Base-by-base conservation (phyloP, 1,140 invertebrate genomes). In the Drosophila pruinosa region DNA sequence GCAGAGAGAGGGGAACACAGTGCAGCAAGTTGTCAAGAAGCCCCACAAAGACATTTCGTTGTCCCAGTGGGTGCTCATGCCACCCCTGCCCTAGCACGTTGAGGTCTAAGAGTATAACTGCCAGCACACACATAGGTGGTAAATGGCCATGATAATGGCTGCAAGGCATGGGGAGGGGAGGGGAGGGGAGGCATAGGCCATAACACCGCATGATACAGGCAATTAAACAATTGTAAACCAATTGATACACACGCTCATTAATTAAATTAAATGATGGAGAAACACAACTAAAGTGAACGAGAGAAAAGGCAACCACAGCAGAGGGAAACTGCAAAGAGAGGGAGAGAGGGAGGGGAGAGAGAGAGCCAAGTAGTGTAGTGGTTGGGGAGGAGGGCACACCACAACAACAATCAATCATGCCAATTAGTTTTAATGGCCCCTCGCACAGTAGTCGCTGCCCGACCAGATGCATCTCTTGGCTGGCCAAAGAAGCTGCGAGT, bases 171-270 rank as follows among this genome's bases (percentile, higher is more conserved):
- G 28, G 19, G 14, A 10, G 10, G 34, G 14, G 4, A 12, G 38
- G n/a, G 22, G 28, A 24, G 22, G 19, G 12, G 50, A 21, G 26
- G 61, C 12, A 61, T 8, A 34, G 39, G 62, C 59, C 54, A 74
- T 70, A 73, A 65, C 74, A 74, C 64, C 50, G 63, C 75, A 77
- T 68, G 75, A 78, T 71, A 78, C 75, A 75, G 72, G 75, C 72
- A 79, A 78, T 79, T 79, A 78, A 79, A 71, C 75, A 79, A 79
- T 79, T 79, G 75, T 69, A 75, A 67, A 74, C 75, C 77, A 79
- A 79, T 79, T 78, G 77, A 79, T 79, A 79, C 75, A 74, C 61
- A 78, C 61, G 65, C 71, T 78, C 75, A 78, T 78, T 79, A 79
- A 79, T 79, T 79, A 78, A 78, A 78, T 75, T 79, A 79, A 79